Evolutionary conservation across 23 tunicate genomes (phyloP).

Genomic region (Ciona savignyi): DNA sequence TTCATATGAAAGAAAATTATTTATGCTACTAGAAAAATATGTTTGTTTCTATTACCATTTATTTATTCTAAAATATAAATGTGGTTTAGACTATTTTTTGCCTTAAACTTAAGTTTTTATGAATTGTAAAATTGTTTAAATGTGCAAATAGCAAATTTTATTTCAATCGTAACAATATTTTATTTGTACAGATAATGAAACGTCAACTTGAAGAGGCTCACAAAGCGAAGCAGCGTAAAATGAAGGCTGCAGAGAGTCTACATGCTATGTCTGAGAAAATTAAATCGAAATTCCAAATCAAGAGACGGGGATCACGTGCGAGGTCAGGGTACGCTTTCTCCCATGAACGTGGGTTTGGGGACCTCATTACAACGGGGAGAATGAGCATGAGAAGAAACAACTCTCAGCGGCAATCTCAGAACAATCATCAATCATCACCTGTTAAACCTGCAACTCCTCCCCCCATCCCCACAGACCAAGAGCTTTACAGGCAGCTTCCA

Average conservation of each 20-base stretch:
- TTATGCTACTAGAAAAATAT: too few relatives aligned
- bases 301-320: constrained; percentile 41
- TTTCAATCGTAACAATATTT: too few relatives aligned
- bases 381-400: constrained; percentile 71
- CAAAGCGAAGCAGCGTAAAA: constrained; percentile 10
- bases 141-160: too few relatives aligned
- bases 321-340: constrained; percentile 92
- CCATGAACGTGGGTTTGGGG: constrained; percentile 90
- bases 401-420: constrained; percentile 1
- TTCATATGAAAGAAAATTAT: too few relatives aligned
- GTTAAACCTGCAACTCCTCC: not conserved
- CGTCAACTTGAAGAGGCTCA: constrained; percentile 38
- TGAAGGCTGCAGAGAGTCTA: constrained; percentile 24
- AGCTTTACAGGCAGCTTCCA: constrained; percentile 15
- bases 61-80: too few relatives aligned
- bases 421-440: not conserved
- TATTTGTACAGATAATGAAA: constrained; percentile 36
- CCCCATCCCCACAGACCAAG: not conserved
- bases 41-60: not conserved
- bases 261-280: constrained; percentile 20
- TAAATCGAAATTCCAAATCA: constrained; percentile 17
- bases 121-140: too few relatives aligned
- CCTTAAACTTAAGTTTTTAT: too few relatives aligned
- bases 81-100: too few relatives aligned
- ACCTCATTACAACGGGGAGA: constrained; percentile 73